Conservation (phyloP, 2,888 invertebrate species). For the Caenorhabditis afra region DNA sequence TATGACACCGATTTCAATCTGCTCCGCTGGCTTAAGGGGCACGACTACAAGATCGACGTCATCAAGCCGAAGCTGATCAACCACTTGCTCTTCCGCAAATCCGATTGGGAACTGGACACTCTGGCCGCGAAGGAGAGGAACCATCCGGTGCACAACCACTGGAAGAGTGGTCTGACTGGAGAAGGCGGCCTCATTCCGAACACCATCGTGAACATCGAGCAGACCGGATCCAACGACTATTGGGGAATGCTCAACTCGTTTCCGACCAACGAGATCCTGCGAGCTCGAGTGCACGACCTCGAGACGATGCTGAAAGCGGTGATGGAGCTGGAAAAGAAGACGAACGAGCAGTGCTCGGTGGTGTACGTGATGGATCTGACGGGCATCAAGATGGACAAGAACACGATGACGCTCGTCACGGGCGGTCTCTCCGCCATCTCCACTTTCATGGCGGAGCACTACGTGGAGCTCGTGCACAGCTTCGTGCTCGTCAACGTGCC, state of each 20-base stretch:
- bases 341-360: slow-evolving; percentile 75
- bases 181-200: slow-evolving; percentile 70
- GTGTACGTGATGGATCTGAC: slow-evolving; percentile 79
- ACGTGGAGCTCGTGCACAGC: slow-evolving; percentile 76
- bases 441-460: slow-evolving; percentile 78
- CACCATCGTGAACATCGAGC: slow-evolving; percentile 78
- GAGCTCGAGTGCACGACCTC: slow-evolving; percentile 76
- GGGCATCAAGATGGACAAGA: slow-evolving; percentile 75
- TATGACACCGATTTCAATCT: slow-evolving; percentile 76
- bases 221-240: slow-evolving; percentile 77
- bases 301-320: slow-evolving; percentile 77
- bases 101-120: slow-evolving; percentile 70
- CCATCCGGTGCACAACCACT: slow-evolving; percentile 72
- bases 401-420: slow-evolving; percentile 67
- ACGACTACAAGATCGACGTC: slow-evolving; percentile 69
- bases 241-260: slow-evolving; percentile 77
- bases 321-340: slow-evolving; percentile 76
- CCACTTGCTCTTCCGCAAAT: slow-evolving; percentile 69
- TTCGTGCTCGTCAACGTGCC: slow-evolving; percentile 79
- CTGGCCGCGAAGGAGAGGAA: slow-evolving; percentile 67
- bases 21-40: slow-evolving; percentile 73
- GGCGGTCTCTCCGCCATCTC: slow-evolving; percentile 76
- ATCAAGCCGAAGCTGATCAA: slow-evolving; percentile 72
- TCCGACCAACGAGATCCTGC: slow-evolving; percentile 75
- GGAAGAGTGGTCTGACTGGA: slow-evolving; percentile 76